Base-by-base conservation (phyloP, 1,140 invertebrate species). In the Octopus sinensis region DNA sequence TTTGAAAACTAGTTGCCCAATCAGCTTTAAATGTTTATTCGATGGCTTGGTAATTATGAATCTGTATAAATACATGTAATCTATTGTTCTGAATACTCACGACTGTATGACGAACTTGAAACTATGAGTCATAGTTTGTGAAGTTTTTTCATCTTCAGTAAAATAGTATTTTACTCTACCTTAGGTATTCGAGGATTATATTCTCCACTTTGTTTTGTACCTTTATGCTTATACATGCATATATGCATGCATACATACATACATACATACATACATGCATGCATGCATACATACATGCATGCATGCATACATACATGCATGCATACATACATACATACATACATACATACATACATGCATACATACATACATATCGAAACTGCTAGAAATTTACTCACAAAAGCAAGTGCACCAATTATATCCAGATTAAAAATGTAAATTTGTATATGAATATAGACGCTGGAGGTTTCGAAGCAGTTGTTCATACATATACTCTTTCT, bases 291-390 rank as follows among this genome's bases (percentile, higher is more conserved):
- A 12, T 43, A 23, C 75, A 23, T 76, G 7, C 75, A 23, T 43
- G 23, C 23, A 43, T 43, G 23, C 23, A 76, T 76, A 43, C 23
- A 76, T 43, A 76, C 23, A 9, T 23, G 17, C 23, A 23, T 43
- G 43, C 23, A 76, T 43, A 76, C 23, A 76, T 43, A 43, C 75
- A 76, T 43, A 76, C 43, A 43, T 43, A 76, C 23, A 23, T 76
- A 23, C 75, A 23, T 23, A 76, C 75, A 76, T 23, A 76, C 75
- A 76, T 23, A 76, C 75, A 43, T 43, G 23, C 75, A 76, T 43
- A 76, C 23, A 10, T 43, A 76, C 23, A 10, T 76, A 76, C 23
- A 9, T 62, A n/a, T n/a, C n/a, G n/a, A n/a, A n/a, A n/a, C n/a
- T n/a, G n/a, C n/a, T n/a, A n/a, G n/a, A n/a, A n/a, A n/a, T n/a